Base-by-base conservation (phyloP, 2,888 invertebrate species). In the Eledona agricola region DNA sequence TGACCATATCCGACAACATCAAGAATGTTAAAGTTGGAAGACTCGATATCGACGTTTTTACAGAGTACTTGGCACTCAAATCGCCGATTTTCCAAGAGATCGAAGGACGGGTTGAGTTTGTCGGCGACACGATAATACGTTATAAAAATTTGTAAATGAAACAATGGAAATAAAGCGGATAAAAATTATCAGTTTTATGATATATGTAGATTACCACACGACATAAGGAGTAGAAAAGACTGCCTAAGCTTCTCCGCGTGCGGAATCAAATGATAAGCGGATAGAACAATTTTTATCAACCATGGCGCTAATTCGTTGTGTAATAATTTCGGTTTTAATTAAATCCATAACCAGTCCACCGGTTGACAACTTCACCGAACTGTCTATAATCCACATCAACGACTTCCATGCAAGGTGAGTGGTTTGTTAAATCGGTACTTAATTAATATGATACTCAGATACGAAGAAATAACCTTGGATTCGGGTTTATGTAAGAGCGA, bases 41-140 rank as follows among this genome's bases (percentile, higher is more conserved):
- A 0, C 57, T 80, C 0, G 87, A 87, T 67, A 78, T 82, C 56
- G 81, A 83, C 54, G 74, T 80, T 58, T 70, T 84, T 51, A 77
- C 78, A 46, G 67, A 74, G 1, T 84, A 81, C 67, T 74, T 86
- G 63, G 66, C 76, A 6, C 72, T 77, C 16, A 79, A 80, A 60
- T 76, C 77, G 11, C 78, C 80, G 1, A 73, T 84, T 1, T 67
- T 77, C 10, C 72, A 77, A 16, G 83, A 81, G 29, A 63, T 79
- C 4, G 84, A 85, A 47, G 82, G 81, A 9, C 76, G 87, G 56
- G 81, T 83, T 42, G 68, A 73, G 43, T 76, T 82, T 19, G 72
- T 79, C 2, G 75, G 72, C 55, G 29, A 32, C 4, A n/a, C 9
- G 25, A 6, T 15, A 26, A 29, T 29, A 7, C 6, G 3, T 4